phyloP scores from a whole-genome alignment of 2,797 vertebrate species.

The Austrolebias charrua region DNA sequence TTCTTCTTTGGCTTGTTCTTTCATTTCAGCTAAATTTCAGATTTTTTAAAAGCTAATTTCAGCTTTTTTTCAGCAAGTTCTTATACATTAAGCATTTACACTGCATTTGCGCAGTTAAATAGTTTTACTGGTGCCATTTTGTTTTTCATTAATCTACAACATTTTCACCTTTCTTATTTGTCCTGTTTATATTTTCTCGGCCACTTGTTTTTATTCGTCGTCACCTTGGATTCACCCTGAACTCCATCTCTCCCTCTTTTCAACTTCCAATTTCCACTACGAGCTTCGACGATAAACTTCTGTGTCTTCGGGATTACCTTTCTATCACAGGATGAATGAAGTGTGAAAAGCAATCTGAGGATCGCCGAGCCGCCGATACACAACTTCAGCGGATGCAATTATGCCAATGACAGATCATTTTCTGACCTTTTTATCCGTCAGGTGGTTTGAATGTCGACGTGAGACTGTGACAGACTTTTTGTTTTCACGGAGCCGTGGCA shows the following conservation, averaged over 20 bases:
- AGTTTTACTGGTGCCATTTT: background rate
- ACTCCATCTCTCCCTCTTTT: constrained; percentile 18
- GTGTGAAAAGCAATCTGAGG: constrained; percentile 80
- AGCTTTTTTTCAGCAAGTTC: too few relatives aligned
- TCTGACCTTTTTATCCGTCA: constrained; percentile 73
- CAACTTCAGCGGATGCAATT: constrained; percentile 75
- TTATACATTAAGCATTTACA: too few relatives aligned
- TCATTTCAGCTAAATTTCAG: too few relatives aligned
- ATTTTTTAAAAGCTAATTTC: too few relatives aligned
- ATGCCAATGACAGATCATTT: constrained; percentile 78
- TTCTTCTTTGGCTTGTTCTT: too few relatives aligned
- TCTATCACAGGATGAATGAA: constrained; percentile 75
- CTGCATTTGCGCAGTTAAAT: too few relatives aligned
- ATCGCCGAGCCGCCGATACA: constrained; percentile 53
- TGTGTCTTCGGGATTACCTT: constrained; percentile 74
- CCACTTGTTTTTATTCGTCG: background rate
- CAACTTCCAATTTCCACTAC: constrained; percentile 39
- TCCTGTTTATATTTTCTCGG: background rate
- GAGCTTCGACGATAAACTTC: constrained; percentile 55
- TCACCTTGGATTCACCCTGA: constrained; percentile 29
- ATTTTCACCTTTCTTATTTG: background rate
- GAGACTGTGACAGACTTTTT: constrained; percentile 57
- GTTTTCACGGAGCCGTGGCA: constrained; percentile 55
- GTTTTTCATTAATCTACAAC: background rate
- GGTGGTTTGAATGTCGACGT: constrained; percentile 46